Percentiles rank a stretch among this genome's conserved stretches.
Conservation (phyloP, 2,888 invertebrate species). For the Leistus spinibarbis region DNA sequence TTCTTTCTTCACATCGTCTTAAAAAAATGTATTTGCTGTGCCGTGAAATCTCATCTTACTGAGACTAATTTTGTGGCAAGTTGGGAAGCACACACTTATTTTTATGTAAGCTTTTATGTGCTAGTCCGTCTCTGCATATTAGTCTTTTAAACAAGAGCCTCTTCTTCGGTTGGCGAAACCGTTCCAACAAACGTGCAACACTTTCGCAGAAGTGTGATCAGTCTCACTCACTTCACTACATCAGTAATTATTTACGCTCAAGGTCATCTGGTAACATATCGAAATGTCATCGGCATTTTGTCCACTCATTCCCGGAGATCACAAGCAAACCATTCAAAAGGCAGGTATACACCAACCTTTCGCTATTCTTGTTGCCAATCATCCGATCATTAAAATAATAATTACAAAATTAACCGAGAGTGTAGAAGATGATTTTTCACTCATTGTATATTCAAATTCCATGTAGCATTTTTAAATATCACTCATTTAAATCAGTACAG, state of each 20-base stretch:
- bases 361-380: not conserved
- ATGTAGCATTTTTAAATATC: not conserved
- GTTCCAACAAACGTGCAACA: not conserved
- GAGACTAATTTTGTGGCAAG: no score
- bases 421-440: not conserved
- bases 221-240: constrained; percentile 3
- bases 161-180: not conserved
- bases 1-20: no score
- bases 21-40: no score
- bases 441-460: not conserved
- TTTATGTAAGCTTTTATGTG: not conserved
- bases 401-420: not conserved
- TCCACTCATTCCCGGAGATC: constrained; percentile 17
- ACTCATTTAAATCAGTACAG: not conserved
- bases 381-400: not conserved
- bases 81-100: no score
- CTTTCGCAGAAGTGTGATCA: constrained; percentile 26
- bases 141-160: not conserved
- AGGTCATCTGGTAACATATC: constrained; percentile 10
- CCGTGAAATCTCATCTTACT: no score
- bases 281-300: constrained; percentile 21
- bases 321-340: not conserved
- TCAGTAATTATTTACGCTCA: constrained; percentile 19
- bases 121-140: not conserved
- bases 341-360: not conserved